Conservation (phyloP, 2,888 invertebrate genomes). For the Yponomeuta malinellus region DNA sequence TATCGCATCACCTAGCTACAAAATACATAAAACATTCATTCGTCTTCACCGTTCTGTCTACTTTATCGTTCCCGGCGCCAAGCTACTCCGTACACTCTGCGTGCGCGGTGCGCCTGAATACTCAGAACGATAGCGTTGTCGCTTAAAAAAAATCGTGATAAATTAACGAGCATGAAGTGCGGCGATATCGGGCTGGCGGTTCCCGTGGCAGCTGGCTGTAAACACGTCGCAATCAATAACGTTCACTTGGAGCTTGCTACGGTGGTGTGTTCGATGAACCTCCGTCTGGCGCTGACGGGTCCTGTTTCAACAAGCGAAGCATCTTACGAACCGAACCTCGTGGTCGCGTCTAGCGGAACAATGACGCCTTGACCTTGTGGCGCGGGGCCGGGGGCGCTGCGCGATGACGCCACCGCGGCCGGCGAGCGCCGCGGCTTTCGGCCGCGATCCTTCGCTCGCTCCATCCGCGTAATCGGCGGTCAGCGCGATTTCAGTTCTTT, state of each 20-base stretch:
- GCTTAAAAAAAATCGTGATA: not conserved
- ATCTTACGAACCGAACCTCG: not conserved
- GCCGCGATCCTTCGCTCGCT: constrained; percentile 73
- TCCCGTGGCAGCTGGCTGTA: constrained; percentile 68
- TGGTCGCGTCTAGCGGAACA: constrained; percentile 41
- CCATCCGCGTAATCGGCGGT: constrained; percentile 73
- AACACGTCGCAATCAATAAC: constrained; percentile 68
- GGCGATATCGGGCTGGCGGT: constrained; percentile 45
- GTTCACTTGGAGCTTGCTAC: constrained; percentile 25
- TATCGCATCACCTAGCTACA: not conserved
- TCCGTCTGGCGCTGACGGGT: not conserved
- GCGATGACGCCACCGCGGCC: constrained; percentile 71
- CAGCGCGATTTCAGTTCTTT: constrained; percentile 58
- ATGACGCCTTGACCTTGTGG: constrained; percentile 73
- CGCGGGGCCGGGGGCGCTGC: constrained; percentile 47
- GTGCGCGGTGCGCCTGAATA: too few relatives aligned
- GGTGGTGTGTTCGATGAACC: constrained; percentile 13
- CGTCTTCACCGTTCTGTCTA: not conserved
- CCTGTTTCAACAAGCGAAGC: not conserved
- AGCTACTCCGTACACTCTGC: not conserved
- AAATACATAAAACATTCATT: not conserved
- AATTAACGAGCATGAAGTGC: constrained; percentile 18
- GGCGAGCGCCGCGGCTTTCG: constrained; percentile 69
- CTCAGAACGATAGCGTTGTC: too few relatives aligned
- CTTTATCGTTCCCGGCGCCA: not conserved